phyloP scores from a whole-genome alignment of 2,113 vertebrate species.

The Ivindomyrus marchei region DNA sequence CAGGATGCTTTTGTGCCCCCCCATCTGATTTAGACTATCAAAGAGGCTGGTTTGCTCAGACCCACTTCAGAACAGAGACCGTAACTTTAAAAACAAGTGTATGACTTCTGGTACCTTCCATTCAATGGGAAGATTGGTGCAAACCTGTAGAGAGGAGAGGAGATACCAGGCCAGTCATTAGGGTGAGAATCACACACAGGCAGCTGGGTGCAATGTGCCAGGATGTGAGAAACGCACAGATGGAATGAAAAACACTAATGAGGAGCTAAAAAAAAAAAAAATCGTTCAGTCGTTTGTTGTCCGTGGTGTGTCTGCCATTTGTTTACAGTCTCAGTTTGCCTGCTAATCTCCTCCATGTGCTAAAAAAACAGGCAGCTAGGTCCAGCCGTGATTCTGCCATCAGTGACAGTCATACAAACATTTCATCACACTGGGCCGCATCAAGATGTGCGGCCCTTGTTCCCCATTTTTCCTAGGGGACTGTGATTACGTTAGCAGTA shows the following conservation, averaged over 20 bases:
- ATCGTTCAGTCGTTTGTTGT: neutral
- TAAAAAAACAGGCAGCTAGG: neutral
- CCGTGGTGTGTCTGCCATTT: neutral
- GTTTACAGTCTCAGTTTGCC: neutral
- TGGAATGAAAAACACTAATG: neutral
- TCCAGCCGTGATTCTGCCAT: neutral
- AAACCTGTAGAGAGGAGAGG: neutral
- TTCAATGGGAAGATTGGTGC: neutral
- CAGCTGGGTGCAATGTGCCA: neutral
- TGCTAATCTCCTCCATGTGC: neutral
- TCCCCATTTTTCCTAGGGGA: neutral
- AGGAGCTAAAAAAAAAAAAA: neutral
- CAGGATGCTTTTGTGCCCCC: neutral
- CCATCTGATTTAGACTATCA: slow-evolving; percentile 8
- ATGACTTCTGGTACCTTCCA: neutral
- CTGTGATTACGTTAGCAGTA: neutral
- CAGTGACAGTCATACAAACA: neutral
- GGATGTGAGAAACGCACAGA: neutral
- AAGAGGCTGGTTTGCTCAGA: neutral
- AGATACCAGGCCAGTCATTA: neutral
- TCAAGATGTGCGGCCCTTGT: neutral
- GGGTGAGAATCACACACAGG: neutral
- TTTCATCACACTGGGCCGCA: neutral
- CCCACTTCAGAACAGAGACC: neutral
- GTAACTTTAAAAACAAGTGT: neutral